These are phyloP conservation scores for Austrolebias charrua DNA, from an alignment of 2,797 vertebrate genomes.

Conservation along the genomic window DNA sequence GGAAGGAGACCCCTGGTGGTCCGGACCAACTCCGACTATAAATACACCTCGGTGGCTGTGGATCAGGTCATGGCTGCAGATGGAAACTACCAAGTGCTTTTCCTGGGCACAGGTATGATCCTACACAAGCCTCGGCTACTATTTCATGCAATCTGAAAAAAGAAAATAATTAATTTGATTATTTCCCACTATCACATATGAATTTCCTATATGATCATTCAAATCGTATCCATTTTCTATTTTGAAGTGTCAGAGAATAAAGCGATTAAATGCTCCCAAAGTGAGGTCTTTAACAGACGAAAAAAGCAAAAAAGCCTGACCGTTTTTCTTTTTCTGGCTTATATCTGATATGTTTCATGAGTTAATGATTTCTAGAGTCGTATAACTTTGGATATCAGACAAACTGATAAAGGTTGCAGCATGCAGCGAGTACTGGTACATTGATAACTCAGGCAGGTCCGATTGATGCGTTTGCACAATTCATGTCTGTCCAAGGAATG, in stretches of 20 bases:
- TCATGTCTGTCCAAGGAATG: not conserved
- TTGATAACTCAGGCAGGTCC: not conserved
- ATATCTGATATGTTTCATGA: not conserved
- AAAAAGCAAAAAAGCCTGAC: not conserved
- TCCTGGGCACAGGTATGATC: conserved; percentile 91
- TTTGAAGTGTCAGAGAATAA: not conserved
- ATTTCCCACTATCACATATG: too few species aligned
- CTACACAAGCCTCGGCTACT: too few species aligned
- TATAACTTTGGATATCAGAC: conserved; percentile 6
- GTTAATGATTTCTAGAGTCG: conserved; percentile 25
- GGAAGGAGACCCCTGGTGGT: conserved; percentile 90
- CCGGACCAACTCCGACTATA: conserved; percentile 90
- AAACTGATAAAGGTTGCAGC: conserved; percentile 22
- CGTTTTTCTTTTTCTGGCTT: not conserved
- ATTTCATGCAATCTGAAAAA: too few species aligned
- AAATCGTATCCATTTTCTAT: too few species aligned
- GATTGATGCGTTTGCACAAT: not conserved
- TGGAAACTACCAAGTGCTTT: conserved; percentile 93
- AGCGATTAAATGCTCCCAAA: too few species aligned
- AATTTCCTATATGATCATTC: too few species aligned
- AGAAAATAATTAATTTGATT: too few species aligned
- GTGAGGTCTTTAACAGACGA: too few species aligned
- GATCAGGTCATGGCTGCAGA: conserved; percentile 93
- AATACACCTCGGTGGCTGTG: conserved; percentile 93
- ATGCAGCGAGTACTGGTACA: not conserved